These are phyloP conservation scores for Dicerorhinus sumatrensis DNA, from an alignment of 2,113 vertebrate species.

Conservation along the genomic window DNA sequence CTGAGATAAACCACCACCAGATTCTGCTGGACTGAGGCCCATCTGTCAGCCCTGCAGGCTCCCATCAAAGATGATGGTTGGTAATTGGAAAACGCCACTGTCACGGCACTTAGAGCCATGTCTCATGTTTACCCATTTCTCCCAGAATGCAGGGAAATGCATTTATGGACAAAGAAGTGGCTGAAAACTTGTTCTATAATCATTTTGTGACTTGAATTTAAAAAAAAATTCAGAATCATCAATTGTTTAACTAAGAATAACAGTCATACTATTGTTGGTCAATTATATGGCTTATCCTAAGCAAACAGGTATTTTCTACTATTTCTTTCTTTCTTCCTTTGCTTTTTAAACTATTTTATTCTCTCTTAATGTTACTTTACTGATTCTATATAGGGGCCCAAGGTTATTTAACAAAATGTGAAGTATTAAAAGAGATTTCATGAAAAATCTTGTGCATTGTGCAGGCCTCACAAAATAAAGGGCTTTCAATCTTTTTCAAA, in stretches of 20 bases:
- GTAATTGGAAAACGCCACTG: neutral
- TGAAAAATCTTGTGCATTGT: neutral
- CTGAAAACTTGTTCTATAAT: neutral
- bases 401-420: neutral
- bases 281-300: neutral
- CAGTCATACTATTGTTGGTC: neutral
- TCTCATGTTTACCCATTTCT: neutral
- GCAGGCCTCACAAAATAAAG: neutral
- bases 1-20: neutral
- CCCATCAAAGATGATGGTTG: neutral
- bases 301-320: neutral
- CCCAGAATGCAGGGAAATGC: neutral
- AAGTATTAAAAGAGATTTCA: neutral
- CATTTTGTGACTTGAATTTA: neutral
- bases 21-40: neutral
- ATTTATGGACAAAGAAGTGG: neutral
- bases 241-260: neutral
- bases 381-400: neutral
- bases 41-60: neutral
- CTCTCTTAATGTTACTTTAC: neutral
- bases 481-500: neutral
- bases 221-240: neutral
- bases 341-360: neutral
- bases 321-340: neutral
- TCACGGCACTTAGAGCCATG: neutral